Evolutionary conservation across 2,888 invertebrate species (phyloP), one percentile per base, ranked within the genome.

Genomic region (Chymomyza procnemis): DNA sequence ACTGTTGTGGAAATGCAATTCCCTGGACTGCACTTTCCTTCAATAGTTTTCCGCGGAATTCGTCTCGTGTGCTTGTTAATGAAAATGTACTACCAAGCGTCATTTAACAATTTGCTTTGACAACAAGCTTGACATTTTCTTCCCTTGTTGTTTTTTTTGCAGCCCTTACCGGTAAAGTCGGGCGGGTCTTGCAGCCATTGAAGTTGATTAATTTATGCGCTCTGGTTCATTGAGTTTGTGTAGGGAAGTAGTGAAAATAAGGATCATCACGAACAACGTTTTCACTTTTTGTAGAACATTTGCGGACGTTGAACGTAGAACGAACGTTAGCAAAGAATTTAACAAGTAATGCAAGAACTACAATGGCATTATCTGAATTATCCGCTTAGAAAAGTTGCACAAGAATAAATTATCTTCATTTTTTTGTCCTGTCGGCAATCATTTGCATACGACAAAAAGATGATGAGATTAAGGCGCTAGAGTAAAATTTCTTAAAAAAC

Each of bases 161-260:
- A 47, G 34, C 30, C 16, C n/a, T 14, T n/a, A n/a, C n/a, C n/a
- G n/a, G 14, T 30, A 1, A 1, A 26, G 71, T 55, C 26, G 26
- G 26, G 26, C 6, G 41, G 41, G 12, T 58, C 46, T 46, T 19
- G 14, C 26, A 34, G 60, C 21, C 19, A 46, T 26, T 12, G 18
- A 34, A 60, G 46, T 62, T 50, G 55, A 18, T 60, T 81, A 81
- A 83, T 83, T 83, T 83, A 83, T 87, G 87, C 76, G 74, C 64
- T 73, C 69, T 62, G 84, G 73, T 55, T 61, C 77, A 81, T 80
- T 80, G 81, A 41, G 66, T 64, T 73, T 80, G 52, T 67, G n/a
- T n/a, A n/a, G 57, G n/a, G 34, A 19, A 52, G 14, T 52, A 74
- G 69, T 76, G 76, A 65, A 71, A 75, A 16, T 12, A 12, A 41